These are phyloP conservation scores for Chloropsis hardwickii DNA, from an alignment of 2,113 vertebrate genomes.

Conservation along the genomic window DNA sequence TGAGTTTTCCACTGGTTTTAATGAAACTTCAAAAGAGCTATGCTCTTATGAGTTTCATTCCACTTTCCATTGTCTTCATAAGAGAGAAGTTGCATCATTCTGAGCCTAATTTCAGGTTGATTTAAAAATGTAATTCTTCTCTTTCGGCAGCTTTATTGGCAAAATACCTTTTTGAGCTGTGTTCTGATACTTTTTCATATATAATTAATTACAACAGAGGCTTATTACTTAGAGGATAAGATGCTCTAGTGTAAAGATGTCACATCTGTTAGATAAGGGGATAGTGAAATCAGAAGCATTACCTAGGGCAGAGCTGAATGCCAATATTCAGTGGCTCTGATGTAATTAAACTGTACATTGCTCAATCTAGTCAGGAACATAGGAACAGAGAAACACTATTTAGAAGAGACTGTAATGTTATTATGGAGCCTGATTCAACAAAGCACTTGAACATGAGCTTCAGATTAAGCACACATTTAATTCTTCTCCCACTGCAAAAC, in stretches of 20 bases:
- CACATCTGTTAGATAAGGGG: conserved; percentile 2
- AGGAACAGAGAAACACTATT: not conserved
- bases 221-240: not conserved
- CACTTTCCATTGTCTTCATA: not conserved
- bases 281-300: not conserved
- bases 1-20: not conserved
- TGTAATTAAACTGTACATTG: conserved; percentile 15
- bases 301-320: not conserved
- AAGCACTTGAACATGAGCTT: not conserved
- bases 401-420: conserved; percentile 1
- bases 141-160: not conserved
- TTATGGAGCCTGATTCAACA: conserved; percentile 9
- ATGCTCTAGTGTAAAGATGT: not conserved
- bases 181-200: not conserved
- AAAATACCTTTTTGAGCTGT: not conserved
- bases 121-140: not conserved
- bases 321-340: not conserved
- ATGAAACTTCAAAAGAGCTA: not conserved
- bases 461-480: not conserved
- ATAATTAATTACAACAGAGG: not conserved
- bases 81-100: not conserved
- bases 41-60: not conserved
- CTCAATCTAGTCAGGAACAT: not conserved
- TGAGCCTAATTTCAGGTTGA: not conserved
- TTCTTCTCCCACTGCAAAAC: not conserved